These are phyloP conservation scores for Rhineura floridana DNA, from an alignment of 2,113 vertebrate species.

Conservation along the genomic window DNA sequence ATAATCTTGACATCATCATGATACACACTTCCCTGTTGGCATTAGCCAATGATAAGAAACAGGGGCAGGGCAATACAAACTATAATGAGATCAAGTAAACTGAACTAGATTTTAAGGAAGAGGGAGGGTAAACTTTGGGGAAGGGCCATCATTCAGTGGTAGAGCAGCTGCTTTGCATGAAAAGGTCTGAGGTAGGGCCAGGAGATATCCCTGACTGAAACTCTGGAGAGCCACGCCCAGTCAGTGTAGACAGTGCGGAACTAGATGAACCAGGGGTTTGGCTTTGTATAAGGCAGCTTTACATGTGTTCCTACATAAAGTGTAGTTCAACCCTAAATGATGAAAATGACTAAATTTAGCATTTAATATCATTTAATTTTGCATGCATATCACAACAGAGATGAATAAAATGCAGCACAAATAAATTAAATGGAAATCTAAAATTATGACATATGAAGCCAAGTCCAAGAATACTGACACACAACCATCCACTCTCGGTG, in stretches of 20 bases:
- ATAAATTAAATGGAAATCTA: background rate
- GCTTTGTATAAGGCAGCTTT: too few relatives aligned
- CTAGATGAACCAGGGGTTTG: too few relatives aligned
- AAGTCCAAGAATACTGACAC: background rate
- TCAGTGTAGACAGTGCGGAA: too few relatives aligned
- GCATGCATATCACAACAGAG: background rate
- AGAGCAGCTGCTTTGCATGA: too few relatives aligned
- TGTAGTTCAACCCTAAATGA: background rate
- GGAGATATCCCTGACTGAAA: too few relatives aligned
- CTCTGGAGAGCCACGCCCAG: too few relatives aligned
- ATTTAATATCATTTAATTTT: fast-evolving
- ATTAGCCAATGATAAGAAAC: background rate
- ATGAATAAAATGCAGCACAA: background rate
- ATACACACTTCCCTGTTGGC: background rate
- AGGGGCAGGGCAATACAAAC: background rate
- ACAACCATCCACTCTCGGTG: background rate
- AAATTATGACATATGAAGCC: background rate
- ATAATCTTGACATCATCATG: background rate
- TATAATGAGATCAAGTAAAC: background rate
- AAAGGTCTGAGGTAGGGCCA: too few relatives aligned
- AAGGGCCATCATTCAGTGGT: background rate
- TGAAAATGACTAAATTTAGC: background rate
- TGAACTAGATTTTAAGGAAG: background rate
- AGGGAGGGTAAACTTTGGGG: background rate
- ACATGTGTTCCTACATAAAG: background rate